A percentile compares a stretch with the other conserved stretches of the same genome.
Evolutionary conservation across 30 jellyfish, hydroid and myxozoan species (phyloP).

Genomic region (Hydractinia echinata): DNA sequence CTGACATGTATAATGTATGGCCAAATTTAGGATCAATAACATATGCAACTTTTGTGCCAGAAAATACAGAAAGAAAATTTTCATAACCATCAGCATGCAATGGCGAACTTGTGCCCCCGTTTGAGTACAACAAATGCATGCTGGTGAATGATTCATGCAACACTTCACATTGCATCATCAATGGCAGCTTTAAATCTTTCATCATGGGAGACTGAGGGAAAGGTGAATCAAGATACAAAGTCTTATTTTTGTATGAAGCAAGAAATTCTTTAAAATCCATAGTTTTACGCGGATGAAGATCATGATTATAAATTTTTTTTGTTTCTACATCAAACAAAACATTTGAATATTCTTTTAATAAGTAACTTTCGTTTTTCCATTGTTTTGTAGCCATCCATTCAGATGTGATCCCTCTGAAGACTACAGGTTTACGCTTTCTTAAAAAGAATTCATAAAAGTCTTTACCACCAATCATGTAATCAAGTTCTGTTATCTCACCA

Average conservation of each 20-base stretch:
- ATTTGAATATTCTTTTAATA: slow-evolving; percentile 56
- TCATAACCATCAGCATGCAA: slow-evolving; percentile 91
- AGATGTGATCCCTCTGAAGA: slow-evolving; percentile 79
- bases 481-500: slow-evolving; percentile 57
- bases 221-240: slow-evolving; percentile 87
- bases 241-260: slow-evolving; percentile 42
- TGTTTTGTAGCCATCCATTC: slow-evolving; percentile 76
- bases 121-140: slow-evolving; percentile 87
- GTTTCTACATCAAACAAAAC: slow-evolving; percentile 72
- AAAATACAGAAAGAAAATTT: slow-evolving; percentile 64
- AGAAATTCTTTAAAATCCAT: slow-evolving; percentile 76
- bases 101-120: slow-evolving; percentile 86
- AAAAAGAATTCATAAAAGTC: slow-evolving; percentile 78
- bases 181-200: slow-evolving; percentile 76
- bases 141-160: slow-evolving; percentile 54
- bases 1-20: slow-evolving; percentile 55
- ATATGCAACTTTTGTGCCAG: slow-evolving; percentile 62
- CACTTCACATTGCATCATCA: slow-evolving; percentile 84
- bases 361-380: slow-evolving; percentile 77
- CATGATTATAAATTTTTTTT: slow-evolving; percentile 58
- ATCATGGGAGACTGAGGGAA: slow-evolving; percentile 86
- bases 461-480: slow-evolving; percentile 71
- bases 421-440: slow-evolving; percentile 73
- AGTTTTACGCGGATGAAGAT: slow-evolving; percentile 60
- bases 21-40: slow-evolving; percentile 46